Base-by-base conservation (phyloP, 1,140 invertebrate genomes). In the Lineus longissimus region DNA sequence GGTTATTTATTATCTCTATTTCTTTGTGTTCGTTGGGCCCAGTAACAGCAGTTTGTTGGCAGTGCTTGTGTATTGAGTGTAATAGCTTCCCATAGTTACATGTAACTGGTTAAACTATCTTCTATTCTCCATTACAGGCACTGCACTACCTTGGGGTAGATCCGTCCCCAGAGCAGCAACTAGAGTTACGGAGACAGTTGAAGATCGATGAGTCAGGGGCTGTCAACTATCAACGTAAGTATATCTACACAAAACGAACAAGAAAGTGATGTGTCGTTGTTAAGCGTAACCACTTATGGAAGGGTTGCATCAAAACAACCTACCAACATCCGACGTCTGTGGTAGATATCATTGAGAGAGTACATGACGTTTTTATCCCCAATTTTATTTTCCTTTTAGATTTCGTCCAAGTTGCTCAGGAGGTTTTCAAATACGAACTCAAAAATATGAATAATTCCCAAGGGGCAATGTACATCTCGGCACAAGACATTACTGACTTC, bases 211-310 rank as follows among this genome's bases (percentile, higher is more conserved):
- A 61, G 0, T 29, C 68, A 23, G 77, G 75, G 17, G 68, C 67
- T 33, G 73, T 76, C 7, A 67, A 61, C 29, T 79, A 76, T 68
- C 75, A 74, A 67, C 75, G 76, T 76, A 62, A 61, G 68, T 67
- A 11, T 13, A 27, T 9, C 17, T 25, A 6, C 23, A 41, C 6
- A 41, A 60, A 6, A 19, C 31, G 7, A n/a, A n/a, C n/a, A n/a
- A n/a, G n/a, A n/a, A n/a, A n/a, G n/a, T n/a, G n/a, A n/a, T n/a
- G n/a, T n/a, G n/a, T n/a, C n/a, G n/a, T n/a, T n/a, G n/a, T n/a
- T n/a, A n/a, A n/a, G n/a, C n/a, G n/a, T n/a, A n/a, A n/a, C n/a
- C n/a, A n/a, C n/a, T n/a, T n/a, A n/a, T n/a, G n/a, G n/a, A n/a
- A n/a, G n/a, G n/a, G n/a, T n/a, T n/a, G n/a, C n/a, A n/a, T n/a